Evolutionary conservation across 1,140 invertebrate genomes (phyloP), one percentile per base, ranked within the genome.

Genomic region (Leucophenga varia): DNA sequence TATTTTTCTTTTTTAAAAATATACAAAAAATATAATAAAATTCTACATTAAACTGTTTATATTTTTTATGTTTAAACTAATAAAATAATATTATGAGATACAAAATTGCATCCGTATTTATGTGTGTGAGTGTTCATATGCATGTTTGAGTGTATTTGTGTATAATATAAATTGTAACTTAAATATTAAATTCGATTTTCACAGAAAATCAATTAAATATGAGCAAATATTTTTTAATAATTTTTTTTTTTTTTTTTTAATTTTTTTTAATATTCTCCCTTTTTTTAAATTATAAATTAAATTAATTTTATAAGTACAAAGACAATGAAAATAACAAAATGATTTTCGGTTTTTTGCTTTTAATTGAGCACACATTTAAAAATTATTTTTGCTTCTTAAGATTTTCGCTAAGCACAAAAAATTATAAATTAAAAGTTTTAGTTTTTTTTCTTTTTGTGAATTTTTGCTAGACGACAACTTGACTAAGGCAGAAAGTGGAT

Each of bases 161-260:
- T 61, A 47, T 53, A 59, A 22, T 49, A 35, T 58, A 68, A 52
- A 64, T 67, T 63, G 65, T 67, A 67, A 68, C 54, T 59, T 59
- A 51, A 61, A 67, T 47, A 35, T 13, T 36, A 36, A 42, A 52
- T 64, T 61, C 59, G 65, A 69, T 69, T 69, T 69, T 69, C 65
- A 69, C 65, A 69, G 65, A 69, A 69, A 69, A 69, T 69, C 65
- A 59, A 70, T 54, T 54, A 69, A 19, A 13, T 54, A 54, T 64
- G 64, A 69, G 64, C 61, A 69, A n/a, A 64, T 64, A 64, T 58
- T 64, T 68, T 55, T 59, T 54, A 58, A 50, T 58, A 59, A 52
- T 60, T 54, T 55, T 46, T 41, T 31, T 49, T 42, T 41, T 19
- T 38, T 20, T 39, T 1, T 21, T 47, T 36, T 36, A 31, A 6